A percentile compares a stretch with the other conserved stretches of the same genome.
These are phyloP conservation scores for Drosophila parvula DNA, from an alignment of 1,140 invertebrate genomes.

Conservation along the genomic window DNA sequence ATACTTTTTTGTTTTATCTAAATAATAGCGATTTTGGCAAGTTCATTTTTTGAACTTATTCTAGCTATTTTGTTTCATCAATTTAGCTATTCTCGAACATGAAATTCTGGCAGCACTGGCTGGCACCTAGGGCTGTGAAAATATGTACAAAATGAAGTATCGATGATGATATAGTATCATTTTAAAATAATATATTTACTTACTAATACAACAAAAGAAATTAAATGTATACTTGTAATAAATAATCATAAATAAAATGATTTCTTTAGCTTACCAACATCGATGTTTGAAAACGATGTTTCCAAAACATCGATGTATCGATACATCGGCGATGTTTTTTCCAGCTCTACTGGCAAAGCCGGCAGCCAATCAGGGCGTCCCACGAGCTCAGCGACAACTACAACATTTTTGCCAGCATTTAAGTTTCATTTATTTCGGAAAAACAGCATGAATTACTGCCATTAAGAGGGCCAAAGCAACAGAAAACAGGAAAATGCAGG, in stretches of 20 bases:
- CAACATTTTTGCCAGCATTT: conserved; percentile 67
- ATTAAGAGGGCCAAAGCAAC: conserved; percentile 7
- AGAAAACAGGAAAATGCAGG: conserved; percentile 53
- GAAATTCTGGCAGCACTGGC: conserved; percentile 13
- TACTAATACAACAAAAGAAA: too few species aligned
- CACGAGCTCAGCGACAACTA: conserved; percentile 66
- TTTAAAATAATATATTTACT: too few species aligned
- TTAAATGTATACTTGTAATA: too few species aligned
- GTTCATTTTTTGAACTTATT: not conserved
- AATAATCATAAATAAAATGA: too few species aligned
- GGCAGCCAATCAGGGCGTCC: conserved; percentile 69
- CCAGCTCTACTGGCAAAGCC: conserved; percentile 12
- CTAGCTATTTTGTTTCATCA: not conserved
- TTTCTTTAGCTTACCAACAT: too few species aligned
- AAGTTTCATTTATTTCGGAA: conserved; percentile 28
- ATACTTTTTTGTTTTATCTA: too few species aligned
- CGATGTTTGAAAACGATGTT: too few species aligned
- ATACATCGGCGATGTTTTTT: too few species aligned
- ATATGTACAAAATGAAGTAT: too few species aligned
- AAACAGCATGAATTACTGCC: conserved; percentile 25
- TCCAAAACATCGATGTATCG: too few species aligned
- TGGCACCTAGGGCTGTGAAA: conserved; percentile 5
- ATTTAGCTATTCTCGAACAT: not conserved
- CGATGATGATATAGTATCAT: too few species aligned
- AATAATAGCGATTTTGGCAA: too few species aligned